Percentiles rank a stretch among this genome's conserved stretches.
Evolutionary conservation across 2,797 vertebrate species (phyloP).

Genomic region (Oreortyx pictus): DNA sequence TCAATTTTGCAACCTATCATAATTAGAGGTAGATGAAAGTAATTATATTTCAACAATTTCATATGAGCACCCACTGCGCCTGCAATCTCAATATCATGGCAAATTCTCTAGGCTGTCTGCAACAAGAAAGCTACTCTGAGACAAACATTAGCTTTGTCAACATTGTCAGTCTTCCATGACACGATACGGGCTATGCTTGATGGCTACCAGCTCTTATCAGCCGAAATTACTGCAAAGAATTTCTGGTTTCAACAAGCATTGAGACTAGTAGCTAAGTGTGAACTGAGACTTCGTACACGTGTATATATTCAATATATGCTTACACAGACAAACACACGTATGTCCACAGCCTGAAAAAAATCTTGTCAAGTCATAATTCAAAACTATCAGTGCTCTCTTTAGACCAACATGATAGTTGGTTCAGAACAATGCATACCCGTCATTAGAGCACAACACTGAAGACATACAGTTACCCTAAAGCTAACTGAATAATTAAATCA

Average conservation of each 20-base stretch:
- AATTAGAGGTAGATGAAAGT: not conserved
- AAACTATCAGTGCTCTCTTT: not conserved
- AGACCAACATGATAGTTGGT: not conserved
- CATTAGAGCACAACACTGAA: not conserved
- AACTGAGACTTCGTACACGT: not conserved
- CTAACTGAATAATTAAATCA: not conserved
- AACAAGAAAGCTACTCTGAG: not conserved
- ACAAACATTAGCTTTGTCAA: not conserved
- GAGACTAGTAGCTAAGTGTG: not conserved
- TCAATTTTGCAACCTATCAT: not conserved
- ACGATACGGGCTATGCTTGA: accelerated
- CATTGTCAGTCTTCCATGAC: not conserved
- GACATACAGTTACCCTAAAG: not conserved
- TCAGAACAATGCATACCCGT: not conserved
- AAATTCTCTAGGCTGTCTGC: not conserved
- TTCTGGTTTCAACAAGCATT: not conserved
- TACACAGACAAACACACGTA: not conserved
- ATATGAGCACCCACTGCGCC: not conserved
- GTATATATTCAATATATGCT: not conserved
- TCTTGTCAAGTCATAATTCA: not conserved
- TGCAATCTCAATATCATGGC: not conserved
- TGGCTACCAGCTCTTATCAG: not conserved
- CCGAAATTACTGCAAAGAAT: not conserved
- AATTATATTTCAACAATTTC: not conserved
- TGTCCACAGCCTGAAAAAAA: not conserved